These are phyloP conservation scores for Troides aeacus DNA, from an alignment of 2,888 invertebrate species.

Conservation along the genomic window DNA sequence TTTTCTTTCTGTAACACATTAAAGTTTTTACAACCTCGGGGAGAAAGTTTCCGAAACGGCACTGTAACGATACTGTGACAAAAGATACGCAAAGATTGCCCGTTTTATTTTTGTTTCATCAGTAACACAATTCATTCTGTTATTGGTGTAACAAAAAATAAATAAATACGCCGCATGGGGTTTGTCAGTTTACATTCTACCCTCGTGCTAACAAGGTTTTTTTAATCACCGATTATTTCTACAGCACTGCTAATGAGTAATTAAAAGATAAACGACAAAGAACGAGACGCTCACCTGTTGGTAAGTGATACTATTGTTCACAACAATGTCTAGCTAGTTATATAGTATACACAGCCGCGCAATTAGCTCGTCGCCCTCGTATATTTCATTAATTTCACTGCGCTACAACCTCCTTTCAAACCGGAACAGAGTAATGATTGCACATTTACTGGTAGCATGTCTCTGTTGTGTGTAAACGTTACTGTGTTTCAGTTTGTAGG, in stretches of 20 bases:
- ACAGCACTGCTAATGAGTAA: neutral
- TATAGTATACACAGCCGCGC: too few relatives aligned
- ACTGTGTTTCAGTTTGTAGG: too few relatives aligned
- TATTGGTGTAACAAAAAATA: neutral
- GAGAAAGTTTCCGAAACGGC: slow-evolving; percentile 14
- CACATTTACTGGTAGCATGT: too few relatives aligned
- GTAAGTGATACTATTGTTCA: too few relatives aligned
- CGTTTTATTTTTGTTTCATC: neutral
- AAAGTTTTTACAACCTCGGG: slow-evolving; percentile 21
- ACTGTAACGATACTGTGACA: slow-evolving; percentile 14
- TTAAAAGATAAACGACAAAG: neutral
- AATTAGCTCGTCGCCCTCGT: too few relatives aligned
- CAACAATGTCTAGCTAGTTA: too few relatives aligned
- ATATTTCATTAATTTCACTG: too few relatives aligned
- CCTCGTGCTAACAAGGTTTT: neutral
- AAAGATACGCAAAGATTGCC: slow-evolving; percentile 4
- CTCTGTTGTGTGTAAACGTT: too few relatives aligned
- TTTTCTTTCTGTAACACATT: slow-evolving; percentile 18
- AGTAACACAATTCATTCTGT: neutral
- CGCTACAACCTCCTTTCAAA: too few relatives aligned
- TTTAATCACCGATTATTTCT: neutral
- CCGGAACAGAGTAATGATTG: too few relatives aligned
- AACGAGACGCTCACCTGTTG: too few relatives aligned
- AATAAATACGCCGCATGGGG: neutral
- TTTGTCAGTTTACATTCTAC: neutral